Evolutionary conservation across 2,113 vertebrate species (phyloP), one percentile per base, ranked within the genome.

Genomic region (Lagenorhynchus albirostris): DNA sequence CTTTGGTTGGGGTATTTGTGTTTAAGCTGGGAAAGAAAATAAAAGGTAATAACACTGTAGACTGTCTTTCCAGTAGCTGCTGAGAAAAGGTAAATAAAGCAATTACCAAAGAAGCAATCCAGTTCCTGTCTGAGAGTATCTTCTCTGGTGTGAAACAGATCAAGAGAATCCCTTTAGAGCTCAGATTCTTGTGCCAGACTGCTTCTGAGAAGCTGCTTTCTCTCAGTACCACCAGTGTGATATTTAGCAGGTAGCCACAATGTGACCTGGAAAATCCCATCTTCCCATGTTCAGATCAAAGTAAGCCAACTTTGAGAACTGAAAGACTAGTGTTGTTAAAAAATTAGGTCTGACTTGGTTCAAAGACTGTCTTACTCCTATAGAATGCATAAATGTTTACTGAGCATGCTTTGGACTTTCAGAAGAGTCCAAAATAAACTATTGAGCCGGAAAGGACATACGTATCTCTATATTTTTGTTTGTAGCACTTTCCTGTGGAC

Each of bases 1-100:
- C 21, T 92, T 89, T 79, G 13, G 55, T 74, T 81, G 41, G 4
- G 31, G 23, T 89, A 53, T 81, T 87, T 96, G 8, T 80, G 44
- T 95, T 60, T 92, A 63, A 97, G 6, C 25, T 85, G 14, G 67
- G 44, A 82, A 97, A 83, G n/a, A 83, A 77, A 86, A 86, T 58
- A 55, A 94, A 92, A 94, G 13, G 13, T 47, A 50, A 94, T 10
- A 50, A 3, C 15, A 47, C 36, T 62, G 3, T 58, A 38, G 70
- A 58, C 47, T 44, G 3, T 80, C 91, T 84, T 88, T 89, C 55
- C 11, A 15, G 36, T 63, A 82, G 36, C 38, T 85, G 80, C 38
- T 65, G 55, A 84, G 77, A 50, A 83, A 65, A 29, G 47, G 41
- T 33, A 95, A 94, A 25, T 44, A 55, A 92, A 95, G 67, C 41